Evolutionary conservation across 23 tunicate genomes (phyloP).

Genomic region (Styela clava): DNA sequence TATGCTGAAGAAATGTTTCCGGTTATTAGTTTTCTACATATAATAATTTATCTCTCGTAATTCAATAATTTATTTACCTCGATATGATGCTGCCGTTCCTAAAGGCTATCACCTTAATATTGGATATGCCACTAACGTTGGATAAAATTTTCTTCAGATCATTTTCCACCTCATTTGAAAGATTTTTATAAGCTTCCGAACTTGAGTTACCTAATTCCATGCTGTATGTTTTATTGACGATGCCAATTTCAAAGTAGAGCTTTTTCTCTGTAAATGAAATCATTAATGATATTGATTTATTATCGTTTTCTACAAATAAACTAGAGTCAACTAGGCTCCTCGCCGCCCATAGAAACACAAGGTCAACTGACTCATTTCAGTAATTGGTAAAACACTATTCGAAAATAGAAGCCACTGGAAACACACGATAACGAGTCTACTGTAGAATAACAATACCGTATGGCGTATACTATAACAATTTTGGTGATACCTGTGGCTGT

Average conservation of each 20-base stretch:
- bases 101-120: not conserved
- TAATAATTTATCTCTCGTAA: too few species aligned
- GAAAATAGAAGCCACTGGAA: not conserved
- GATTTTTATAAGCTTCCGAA: not conserved
- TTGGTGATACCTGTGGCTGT: too few species aligned
- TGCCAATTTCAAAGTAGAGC: not conserved
- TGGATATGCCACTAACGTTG: not conserved
- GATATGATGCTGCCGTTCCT: not conserved
- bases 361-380: not conserved
- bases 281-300: too few species aligned
- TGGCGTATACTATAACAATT: too few species aligned
- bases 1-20: too few species aligned
- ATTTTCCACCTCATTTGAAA: not conserved
- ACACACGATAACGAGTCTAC: not conserved
- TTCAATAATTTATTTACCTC: not conserved
- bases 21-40: too few species aligned
- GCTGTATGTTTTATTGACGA: not conserved
- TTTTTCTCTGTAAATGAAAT: not conserved
- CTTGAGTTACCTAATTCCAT: not conserved
- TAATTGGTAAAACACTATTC: not conserved
- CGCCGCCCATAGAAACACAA: too few species aligned
- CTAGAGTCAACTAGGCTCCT: not conserved
- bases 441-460: not conserved
- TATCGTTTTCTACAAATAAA: too few species aligned
- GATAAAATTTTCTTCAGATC: not conserved